These are phyloP conservation scores for Chironomus tentans DNA, from an alignment of 2,888 invertebrate species.

Conservation along the genomic window DNA sequence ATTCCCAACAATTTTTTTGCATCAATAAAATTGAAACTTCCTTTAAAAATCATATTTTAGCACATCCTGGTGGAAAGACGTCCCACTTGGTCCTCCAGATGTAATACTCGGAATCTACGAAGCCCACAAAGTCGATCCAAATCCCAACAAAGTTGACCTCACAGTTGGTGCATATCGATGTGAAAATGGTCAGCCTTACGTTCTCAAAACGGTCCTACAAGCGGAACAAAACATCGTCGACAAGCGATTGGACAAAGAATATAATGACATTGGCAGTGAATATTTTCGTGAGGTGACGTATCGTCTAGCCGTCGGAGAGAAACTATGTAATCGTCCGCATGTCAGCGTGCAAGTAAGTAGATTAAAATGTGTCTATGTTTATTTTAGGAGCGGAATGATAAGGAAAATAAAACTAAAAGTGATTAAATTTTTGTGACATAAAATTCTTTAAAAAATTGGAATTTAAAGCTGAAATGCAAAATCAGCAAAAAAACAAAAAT, in stretches of 20 bases:
- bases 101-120: slow-evolving; percentile 96
- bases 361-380: background rate
- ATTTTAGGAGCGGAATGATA: too few relatives aligned
- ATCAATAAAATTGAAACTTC: too few relatives aligned
- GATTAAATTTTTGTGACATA: too few relatives aligned
- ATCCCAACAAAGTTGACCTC: slow-evolving; percentile 92
- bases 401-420: too few relatives aligned
- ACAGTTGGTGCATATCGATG: slow-evolving; percentile 96
- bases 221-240: slow-evolving; percentile 68
- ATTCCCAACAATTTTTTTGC: too few relatives aligned
- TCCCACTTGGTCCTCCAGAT: slow-evolving; percentile 96
- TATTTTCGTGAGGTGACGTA: slow-evolving; percentile 80
- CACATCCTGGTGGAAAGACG: slow-evolving; percentile 65
- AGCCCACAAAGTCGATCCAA: slow-evolving; percentile 82
- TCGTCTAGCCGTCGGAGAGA: slow-evolving; percentile 77
- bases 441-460: too few relatives aligned
- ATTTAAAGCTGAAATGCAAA: too few relatives aligned
- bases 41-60: background rate
- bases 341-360: slow-evolving; percentile 58
- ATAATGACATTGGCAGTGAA: slow-evolving; percentile 77
- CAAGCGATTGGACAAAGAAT: slow-evolving; percentile 82
- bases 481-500: too few relatives aligned
- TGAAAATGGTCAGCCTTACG: slow-evolving; percentile 92
- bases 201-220: slow-evolving; percentile 77
- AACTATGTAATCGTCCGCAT: slow-evolving; percentile 58